phyloP scores from a whole-genome alignment of 2,797 vertebrate genomes.

The Enteromius radiatus region DNA sequence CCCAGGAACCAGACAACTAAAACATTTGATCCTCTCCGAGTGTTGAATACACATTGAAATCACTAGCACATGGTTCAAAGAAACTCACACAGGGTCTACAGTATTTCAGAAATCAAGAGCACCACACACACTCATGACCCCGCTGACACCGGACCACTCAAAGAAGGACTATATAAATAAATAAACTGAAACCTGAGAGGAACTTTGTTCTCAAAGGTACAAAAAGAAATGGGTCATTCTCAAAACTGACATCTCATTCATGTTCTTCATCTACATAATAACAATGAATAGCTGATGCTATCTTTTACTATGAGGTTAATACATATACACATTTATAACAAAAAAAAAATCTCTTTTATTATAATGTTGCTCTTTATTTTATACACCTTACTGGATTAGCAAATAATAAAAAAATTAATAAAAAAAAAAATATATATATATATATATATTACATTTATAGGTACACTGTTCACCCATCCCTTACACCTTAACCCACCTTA shows the following conservation, averaged over 20 bases:
- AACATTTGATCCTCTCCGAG: constrained; percentile 67
- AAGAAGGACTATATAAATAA: constrained; percentile 67
- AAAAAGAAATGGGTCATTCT: constrained; percentile 12
- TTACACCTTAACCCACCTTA: too few relatives aligned
- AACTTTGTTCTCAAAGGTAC: constrained; percentile 50
- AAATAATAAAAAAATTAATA: neutral
- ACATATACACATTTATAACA: neutral
- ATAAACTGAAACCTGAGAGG: constrained; percentile 64
- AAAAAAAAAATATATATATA: too few relatives aligned
- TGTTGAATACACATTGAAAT: constrained; percentile 69
- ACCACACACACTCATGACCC: constrained; percentile 59
- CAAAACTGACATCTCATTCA: neutral
- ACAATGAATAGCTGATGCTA: neutral
- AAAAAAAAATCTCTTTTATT: neutral
- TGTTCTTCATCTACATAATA: neutral
- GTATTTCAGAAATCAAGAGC: constrained; percentile 67
- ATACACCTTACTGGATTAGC: neutral
- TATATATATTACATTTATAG: neutral
- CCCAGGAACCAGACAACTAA: constrained; percentile 60
- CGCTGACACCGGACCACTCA: constrained; percentile 49
- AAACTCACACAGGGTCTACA: constrained; percentile 49
- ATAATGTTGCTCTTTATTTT: neutral
- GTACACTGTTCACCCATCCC: too few relatives aligned
- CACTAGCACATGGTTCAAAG: constrained; percentile 74
- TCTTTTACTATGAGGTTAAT: neutral